These are phyloP conservation scores for Trogon surrucura DNA, from an alignment of 2,113 vertebrate species.

Conservation along the genomic window DNA sequence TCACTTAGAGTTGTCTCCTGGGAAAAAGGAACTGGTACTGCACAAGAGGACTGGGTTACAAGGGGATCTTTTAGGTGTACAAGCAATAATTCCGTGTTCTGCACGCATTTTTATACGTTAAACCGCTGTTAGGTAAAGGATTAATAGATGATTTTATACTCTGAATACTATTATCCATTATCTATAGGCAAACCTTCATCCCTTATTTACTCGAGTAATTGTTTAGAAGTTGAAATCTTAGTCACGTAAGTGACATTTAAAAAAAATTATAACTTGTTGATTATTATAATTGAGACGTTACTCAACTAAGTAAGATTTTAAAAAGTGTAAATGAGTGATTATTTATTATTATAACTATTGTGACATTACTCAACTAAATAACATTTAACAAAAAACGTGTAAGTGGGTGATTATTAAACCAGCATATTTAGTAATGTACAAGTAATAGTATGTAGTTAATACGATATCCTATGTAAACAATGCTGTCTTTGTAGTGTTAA, in stretches of 20 bases:
- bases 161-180: neutral
- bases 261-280: too few species aligned
- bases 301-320: too few species aligned
- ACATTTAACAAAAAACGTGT: neutral
- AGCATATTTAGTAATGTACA: neutral
- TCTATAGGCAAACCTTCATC: neutral
- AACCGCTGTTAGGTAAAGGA: neutral
- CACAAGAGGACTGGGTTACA: neutral
- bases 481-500: constrained; percentile 9
- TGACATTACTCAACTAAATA: too few species aligned
- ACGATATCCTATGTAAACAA: neutral
- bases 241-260: neutral
- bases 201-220: neutral
- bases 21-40: neutral
- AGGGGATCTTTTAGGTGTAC: neutral
- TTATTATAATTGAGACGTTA: too few species aligned
- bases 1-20: neutral
- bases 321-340: too few species aligned
- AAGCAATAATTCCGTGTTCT: neutral
- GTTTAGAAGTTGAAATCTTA: neutral
- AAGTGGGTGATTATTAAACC: neutral
- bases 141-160: neutral
- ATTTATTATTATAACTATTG: too few species aligned
- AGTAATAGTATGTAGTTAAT: neutral
- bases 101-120: neutral